phyloP scores from a whole-genome alignment of 1,140 invertebrate species.

The Colletes gigas region DNA sequence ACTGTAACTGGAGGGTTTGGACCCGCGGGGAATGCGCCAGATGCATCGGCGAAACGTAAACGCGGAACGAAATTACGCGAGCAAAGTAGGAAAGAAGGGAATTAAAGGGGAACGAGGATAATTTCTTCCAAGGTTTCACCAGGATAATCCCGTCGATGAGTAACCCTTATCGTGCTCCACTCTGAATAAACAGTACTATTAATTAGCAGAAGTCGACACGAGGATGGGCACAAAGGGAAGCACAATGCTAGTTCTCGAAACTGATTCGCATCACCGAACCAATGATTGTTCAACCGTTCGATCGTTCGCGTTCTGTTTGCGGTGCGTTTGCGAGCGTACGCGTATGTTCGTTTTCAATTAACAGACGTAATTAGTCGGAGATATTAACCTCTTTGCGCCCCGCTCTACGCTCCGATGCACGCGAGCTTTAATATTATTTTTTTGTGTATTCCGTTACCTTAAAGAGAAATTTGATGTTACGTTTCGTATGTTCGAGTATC shows the following conservation, averaged over 20 bases:
- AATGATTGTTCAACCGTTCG: not conserved
- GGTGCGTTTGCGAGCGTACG: not conserved
- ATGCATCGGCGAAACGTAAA: not conserved
- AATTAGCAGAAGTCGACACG: conserved; percentile 1
- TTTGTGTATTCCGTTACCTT: too few relatives aligned
- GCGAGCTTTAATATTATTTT: too few relatives aligned
- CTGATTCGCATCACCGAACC: not conserved
- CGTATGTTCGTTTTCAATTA: not conserved
- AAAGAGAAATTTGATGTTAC: too few relatives aligned
- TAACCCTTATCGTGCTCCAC: too few relatives aligned
- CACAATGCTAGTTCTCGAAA: not conserved
- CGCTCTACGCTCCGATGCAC: too few relatives aligned
- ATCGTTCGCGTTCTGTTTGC: not conserved
- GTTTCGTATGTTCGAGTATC: too few relatives aligned
- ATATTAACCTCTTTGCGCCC: not conserved
- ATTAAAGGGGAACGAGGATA: too few relatives aligned
- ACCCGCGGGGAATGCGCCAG: not conserved
- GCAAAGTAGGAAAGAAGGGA: not conserved
- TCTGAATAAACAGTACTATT: not conserved
- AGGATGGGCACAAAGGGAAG: not conserved
- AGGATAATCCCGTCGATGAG: too few relatives aligned
- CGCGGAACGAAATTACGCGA: not conserved
- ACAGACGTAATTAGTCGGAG: not conserved
- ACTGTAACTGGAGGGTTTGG: not conserved
- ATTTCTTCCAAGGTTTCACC: not conserved